phyloP scores from a whole-genome alignment of 2,888 invertebrate genomes.

The Trachelus iudaicus region DNA sequence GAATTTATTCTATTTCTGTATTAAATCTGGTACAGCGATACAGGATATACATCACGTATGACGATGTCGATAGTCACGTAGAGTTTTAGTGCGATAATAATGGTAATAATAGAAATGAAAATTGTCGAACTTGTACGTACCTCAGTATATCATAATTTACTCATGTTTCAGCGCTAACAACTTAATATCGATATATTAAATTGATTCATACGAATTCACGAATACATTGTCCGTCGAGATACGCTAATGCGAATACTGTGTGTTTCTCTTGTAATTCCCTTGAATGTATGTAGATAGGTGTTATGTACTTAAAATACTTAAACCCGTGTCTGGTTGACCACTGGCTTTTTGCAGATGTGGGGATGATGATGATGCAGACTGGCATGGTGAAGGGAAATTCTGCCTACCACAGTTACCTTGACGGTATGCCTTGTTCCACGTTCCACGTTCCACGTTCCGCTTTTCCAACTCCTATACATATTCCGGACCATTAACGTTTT shows the following conservation, averaged over 20 bases:
- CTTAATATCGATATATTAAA: background rate
- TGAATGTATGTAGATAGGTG: background rate
- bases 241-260: background rate
- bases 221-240: background rate
- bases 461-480: constrained; percentile 26
- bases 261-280: background rate
- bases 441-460: constrained; percentile 39
- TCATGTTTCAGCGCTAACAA: background rate
- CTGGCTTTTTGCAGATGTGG: constrained; percentile 90
- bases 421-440: constrained; percentile 78
- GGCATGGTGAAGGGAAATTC: constrained; percentile 94
- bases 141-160: background rate
- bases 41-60: background rate
- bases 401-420: constrained; percentile 77
- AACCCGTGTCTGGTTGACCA: constrained; percentile 50
- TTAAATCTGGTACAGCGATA: background rate
- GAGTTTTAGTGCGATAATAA: background rate
- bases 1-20: background rate
- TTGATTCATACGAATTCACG: background rate
- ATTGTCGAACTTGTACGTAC: background rate
- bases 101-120: background rate
- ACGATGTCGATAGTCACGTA: background rate
- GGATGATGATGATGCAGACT: constrained; percentile 97
- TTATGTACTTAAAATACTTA: background rate
- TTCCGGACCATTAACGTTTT: constrained; percentile 18